Evolutionary conservation across 1,140 invertebrate species (phyloP).

Genomic region (Eumeta japonica): DNA sequence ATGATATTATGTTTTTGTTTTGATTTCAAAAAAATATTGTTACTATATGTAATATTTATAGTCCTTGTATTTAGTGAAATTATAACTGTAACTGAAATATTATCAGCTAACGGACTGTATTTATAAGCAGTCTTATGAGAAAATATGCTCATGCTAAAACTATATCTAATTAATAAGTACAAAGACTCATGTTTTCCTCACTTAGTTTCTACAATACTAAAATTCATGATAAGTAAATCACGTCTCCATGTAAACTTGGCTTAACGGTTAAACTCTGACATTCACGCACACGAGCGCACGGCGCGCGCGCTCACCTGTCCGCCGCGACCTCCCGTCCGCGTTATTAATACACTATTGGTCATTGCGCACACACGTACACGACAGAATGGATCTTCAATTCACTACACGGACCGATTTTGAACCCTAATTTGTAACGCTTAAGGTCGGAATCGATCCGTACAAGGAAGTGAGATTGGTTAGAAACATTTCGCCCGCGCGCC

Average conservation of each 20-base stretch:
- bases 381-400: conserved; percentile 31
- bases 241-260: not conserved
- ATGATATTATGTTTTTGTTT: not conserved
- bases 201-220: not conserved
- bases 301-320: conserved; percentile 39
- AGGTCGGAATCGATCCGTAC: conserved; percentile 20
- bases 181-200: not conserved
- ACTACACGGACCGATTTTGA: conserved; percentile 17
- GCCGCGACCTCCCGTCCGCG: conserved; percentile 35
- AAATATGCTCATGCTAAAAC: not conserved
- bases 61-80: not conserved
- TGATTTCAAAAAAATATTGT: too few species aligned
- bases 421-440: conserved; percentile 13
- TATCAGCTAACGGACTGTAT: too few species aligned
- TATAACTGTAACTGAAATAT: not conserved
- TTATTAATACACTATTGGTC: conserved; percentile 44
- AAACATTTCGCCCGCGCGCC: conserved; percentile 16
- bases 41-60: too few species aligned
- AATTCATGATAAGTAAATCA: not conserved
- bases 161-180: not conserved
- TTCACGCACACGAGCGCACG: conserved; percentile 26
- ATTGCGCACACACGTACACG: conserved; percentile 29
- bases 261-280: conserved; percentile 40
- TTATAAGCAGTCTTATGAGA: too few species aligned
- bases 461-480: conserved; percentile 51